phyloP scores from a whole-genome alignment of 2,888 invertebrate species.

The Drosophila nigricruria region DNA sequence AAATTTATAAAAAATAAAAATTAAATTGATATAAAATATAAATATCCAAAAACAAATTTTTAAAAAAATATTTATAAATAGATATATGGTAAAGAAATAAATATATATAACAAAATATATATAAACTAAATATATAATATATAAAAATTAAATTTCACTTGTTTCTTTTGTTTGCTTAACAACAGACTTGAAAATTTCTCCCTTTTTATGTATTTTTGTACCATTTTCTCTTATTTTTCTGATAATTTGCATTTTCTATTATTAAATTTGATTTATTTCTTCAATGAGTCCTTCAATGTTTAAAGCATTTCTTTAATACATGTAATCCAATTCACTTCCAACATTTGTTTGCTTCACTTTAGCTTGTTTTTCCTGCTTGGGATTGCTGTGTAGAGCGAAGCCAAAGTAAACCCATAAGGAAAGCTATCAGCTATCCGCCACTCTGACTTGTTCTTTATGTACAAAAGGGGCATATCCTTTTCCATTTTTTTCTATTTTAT shows the following conservation, averaged over 20 bases:
- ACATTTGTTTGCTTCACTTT: constrained; percentile 3
- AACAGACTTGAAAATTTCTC: no score
- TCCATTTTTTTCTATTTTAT: constrained; percentile 15
- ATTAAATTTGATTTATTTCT: neutral
- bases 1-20: no score
- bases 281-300: neutral
- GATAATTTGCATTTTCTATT: neutral
- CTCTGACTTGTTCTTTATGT: constrained; percentile 26
- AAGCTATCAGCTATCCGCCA: neutral
- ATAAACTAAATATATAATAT: no score
- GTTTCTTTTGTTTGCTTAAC: no score
- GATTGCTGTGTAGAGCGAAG: neutral
- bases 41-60: no score
- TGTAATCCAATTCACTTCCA: neutral
- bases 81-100: no score
- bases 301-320: neutral
- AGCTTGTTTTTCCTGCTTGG: neutral
- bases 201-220: no score
- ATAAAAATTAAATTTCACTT: no score
- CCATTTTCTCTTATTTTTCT: neutral
- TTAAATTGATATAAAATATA: no score
- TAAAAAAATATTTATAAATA: no score
- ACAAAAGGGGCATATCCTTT: constrained; percentile 30
- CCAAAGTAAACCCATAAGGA: constrained; percentile 5
- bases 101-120: no score